phyloP scores from a whole-genome alignment of 2,113 vertebrate genomes.

The Ictalurus furcatus region DNA sequence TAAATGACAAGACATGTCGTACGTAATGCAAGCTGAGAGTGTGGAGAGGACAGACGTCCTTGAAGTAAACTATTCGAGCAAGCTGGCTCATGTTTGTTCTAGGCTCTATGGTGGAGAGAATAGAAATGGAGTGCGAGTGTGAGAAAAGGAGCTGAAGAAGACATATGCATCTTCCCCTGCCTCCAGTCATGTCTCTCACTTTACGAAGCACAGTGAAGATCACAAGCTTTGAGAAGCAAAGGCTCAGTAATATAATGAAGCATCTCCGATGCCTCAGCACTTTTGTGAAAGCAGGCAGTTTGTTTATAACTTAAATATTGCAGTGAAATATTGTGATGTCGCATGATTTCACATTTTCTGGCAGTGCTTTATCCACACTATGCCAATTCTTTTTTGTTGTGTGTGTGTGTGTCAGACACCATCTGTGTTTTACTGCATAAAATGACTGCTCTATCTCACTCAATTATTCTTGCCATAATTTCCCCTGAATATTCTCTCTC shows the following conservation, averaged over 20 bases:
- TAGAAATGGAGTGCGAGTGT: neutral
- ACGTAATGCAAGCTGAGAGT: neutral
- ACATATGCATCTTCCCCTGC: neutral
- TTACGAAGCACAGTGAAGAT: neutral
- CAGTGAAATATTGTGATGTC: neutral
- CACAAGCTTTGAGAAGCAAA: neutral
- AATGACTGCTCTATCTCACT: neutral
- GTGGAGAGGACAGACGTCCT: slow-evolving; percentile 6
- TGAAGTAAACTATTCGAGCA: neutral
- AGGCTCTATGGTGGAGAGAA: neutral
- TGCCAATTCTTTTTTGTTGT: neutral
- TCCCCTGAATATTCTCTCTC: neutral
- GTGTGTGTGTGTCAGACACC: neutral
- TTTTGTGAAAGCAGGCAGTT: slow-evolving; percentile 1
- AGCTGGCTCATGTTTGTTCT: slow-evolving; percentile 16
- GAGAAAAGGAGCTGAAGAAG: slow-evolving; percentile 19
- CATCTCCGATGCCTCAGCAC: neutral
- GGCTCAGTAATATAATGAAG: neutral
- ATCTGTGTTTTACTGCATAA: slow-evolving; percentile 6
- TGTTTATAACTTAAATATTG: slow-evolving; percentile 36
- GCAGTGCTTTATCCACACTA: neutral
- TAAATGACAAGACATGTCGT: neutral
- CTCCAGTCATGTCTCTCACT: slow-evolving; percentile 1
- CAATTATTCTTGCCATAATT: neutral
- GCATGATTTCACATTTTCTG: neutral